Evolutionary conservation across 2,797 vertebrate species (phyloP).

Genomic region (Brachyalestes nurse): DNA sequence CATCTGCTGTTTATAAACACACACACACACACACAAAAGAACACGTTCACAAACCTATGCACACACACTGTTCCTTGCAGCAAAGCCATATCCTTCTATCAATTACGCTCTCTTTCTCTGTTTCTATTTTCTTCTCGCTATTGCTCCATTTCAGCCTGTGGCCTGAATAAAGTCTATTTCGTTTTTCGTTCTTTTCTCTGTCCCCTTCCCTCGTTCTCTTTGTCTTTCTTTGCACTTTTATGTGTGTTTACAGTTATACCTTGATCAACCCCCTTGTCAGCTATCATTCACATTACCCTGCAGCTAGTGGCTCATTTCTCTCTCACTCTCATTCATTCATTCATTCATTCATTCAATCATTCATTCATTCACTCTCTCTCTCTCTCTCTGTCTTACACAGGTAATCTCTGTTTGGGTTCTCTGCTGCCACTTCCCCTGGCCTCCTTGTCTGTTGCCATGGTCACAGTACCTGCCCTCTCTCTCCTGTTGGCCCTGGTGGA

Average conservation of each 20-base stretch:
- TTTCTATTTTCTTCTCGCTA: conserved; percentile 68
- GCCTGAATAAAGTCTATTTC: conserved; percentile 73
- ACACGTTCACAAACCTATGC: conserved; percentile 66
- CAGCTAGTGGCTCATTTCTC: conserved; percentile 27
- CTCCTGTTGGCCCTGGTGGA: conserved; percentile 85
- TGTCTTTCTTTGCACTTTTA: conserved; percentile 15
- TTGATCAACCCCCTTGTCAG: not conserved
- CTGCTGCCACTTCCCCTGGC: conserved; percentile 62
- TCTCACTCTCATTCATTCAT: conserved; percentile 25
- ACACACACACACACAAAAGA: conserved; percentile 62
- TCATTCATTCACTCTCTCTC: conserved; percentile 53
- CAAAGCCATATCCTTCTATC: conserved; percentile 32
- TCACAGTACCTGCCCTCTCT: conserved; percentile 86
- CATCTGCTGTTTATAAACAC: conserved; percentile 68
- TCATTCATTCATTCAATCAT: conserved; percentile 38
- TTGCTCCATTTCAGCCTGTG: conserved; percentile 72
- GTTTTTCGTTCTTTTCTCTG: conserved; percentile 47
- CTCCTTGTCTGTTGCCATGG: conserved; percentile 80
- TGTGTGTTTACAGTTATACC: conserved; percentile 39
- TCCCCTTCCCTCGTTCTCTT: conserved; percentile 5
- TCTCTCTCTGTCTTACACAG: conserved; percentile 66
- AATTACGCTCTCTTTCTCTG: conserved; percentile 61
- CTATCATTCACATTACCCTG: conserved; percentile 24
- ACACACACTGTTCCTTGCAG: conserved; percentile 49
- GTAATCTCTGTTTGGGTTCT: conserved; percentile 76